A percentile compares a stretch with the other conserved stretches of the same genome.
Conservation (phyloP, 2,113 vertebrate genomes). For the Zeus faber region DNA sequence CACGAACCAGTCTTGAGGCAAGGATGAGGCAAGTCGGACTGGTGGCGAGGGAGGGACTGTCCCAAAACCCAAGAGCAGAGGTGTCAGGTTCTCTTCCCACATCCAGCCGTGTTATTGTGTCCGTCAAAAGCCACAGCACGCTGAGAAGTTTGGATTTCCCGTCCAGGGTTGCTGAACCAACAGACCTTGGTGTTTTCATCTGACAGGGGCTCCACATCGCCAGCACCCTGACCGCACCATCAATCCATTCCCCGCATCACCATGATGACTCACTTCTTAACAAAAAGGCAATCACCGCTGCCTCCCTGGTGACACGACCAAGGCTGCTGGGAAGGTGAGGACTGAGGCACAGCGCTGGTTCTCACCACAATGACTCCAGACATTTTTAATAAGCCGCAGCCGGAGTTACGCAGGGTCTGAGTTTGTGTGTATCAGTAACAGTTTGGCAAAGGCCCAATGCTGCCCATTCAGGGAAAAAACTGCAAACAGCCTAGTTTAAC, state of each 20-base stretch:
- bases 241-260: slow-evolving; percentile 38
- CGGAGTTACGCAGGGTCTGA: slow-evolving; percentile 27
- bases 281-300: slow-evolving; percentile 30
- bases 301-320: slow-evolving; percentile 10
- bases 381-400: slow-evolving; percentile 54
- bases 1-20: too few species aligned
- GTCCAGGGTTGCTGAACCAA: too few species aligned
- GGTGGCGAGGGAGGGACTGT: too few species aligned
- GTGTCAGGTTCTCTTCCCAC: too few species aligned
- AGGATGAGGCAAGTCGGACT: too few species aligned
- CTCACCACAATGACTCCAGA: slow-evolving; percentile 57
- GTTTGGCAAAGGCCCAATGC: slow-evolving; percentile 15
- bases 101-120: too few species aligned
- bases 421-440: slow-evolving; percentile 5
- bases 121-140: too few species aligned
- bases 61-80: too few species aligned
- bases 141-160: too few species aligned
- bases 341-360: slow-evolving; percentile 30
- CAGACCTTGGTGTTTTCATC: too few species aligned
- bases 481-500: not conserved
- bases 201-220: not conserved
- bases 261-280: slow-evolving; percentile 46
- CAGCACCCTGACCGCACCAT: slow-evolving; percentile 41
- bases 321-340: slow-evolving; percentile 59
- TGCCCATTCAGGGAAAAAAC: slow-evolving; percentile 17